Percentiles rank a stretch among this genome's conserved stretches.
These are phyloP conservation scores for Tyrannus savana DNA, from an alignment of 2,113 vertebrate species.

Conservation along the genomic window DNA sequence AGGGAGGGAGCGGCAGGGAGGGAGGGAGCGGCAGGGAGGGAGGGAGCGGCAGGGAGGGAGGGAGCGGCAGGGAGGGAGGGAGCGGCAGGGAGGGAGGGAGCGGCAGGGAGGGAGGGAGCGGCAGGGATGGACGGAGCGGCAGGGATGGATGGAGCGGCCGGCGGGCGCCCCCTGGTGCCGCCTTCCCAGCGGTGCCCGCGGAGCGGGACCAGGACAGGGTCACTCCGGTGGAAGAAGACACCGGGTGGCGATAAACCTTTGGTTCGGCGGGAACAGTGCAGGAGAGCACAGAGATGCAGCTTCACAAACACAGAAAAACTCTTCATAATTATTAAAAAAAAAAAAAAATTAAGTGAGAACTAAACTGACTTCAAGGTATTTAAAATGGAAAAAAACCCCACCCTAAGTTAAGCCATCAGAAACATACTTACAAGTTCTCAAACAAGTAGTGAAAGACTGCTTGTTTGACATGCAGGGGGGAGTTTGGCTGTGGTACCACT, in stretches of 20 bases:
- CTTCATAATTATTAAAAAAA: rapidly evolving
- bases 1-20: background rate
- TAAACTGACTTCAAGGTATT: background rate
- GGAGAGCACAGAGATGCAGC: background rate
- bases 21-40: too few relatives aligned
- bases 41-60: too few relatives aligned
- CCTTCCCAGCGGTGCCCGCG: background rate
- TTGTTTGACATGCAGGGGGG: background rate
- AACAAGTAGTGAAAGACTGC: rapidly evolving
- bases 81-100: too few relatives aligned
- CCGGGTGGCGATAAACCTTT: rapidly evolving
- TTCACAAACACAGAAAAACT: rapidly evolving
- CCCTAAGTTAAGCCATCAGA: too few relatives aligned
- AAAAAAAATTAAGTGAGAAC: background rate
- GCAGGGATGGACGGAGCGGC: background rate
- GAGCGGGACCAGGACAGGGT: background rate
- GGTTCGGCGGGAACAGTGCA: rapidly evolving
- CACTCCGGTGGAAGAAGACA: rapidly evolving
- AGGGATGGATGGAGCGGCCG: background rate
- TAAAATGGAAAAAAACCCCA: background rate
- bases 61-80: too few relatives aligned
- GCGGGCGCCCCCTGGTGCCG: slow-evolving; percentile 37
- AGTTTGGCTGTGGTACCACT: background rate
- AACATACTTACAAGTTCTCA: background rate
- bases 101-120: background rate